Percentiles rank a stretch among this genome's conserved stretches.
These are phyloP conservation scores for Hipparchia semele DNA, from an alignment of 2,888 invertebrate genomes.

Conservation along the genomic window DNA sequence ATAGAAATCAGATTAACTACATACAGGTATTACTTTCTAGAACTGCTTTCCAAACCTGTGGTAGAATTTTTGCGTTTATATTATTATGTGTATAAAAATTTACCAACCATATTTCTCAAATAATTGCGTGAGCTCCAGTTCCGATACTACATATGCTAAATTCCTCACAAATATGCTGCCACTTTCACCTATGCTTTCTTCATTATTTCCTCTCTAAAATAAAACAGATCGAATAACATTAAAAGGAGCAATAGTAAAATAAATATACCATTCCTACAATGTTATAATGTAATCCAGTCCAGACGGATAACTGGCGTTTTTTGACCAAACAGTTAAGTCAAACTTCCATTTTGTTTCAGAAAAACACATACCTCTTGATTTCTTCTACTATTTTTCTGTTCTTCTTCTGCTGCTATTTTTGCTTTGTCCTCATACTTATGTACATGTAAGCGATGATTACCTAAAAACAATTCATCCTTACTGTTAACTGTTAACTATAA, in stretches of 20 bases:
- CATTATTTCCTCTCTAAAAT: slow-evolving; percentile 78
- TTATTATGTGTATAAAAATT: not conserved
- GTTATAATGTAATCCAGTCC: too few species aligned
- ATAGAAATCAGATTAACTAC: too few species aligned
- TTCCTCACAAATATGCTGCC: slow-evolving; percentile 97
- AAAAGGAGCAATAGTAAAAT: too few species aligned
- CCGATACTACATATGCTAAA: slow-evolving; percentile 92
- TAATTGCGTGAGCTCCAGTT: slow-evolving; percentile 91
- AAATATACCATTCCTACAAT: too few species aligned
- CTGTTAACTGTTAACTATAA: too few species aligned
- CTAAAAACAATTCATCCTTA: slow-evolving; percentile 48
- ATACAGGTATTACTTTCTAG: too few species aligned
- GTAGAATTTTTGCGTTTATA: too few species aligned
- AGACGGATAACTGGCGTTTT: too few species aligned
- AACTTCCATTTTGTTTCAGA: not conserved
- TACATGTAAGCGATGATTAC: slow-evolving; percentile 71
- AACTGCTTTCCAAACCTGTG: too few species aligned
- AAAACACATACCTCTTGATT: slow-evolving; percentile 61
- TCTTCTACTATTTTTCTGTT: slow-evolving; percentile 58
- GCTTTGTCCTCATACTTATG: slow-evolving; percentile 73
- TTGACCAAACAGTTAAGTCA: too few species aligned
- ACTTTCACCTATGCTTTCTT: slow-evolving; percentile 93
- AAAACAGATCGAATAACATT: not conserved
- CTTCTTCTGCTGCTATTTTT: slow-evolving; percentile 64
- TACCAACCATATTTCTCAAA: slow-evolving; percentile 92